These are phyloP conservation scores for Octomys mimax DNA, from an alignment of 2,797 vertebrate species.

Conservation along the genomic window DNA sequence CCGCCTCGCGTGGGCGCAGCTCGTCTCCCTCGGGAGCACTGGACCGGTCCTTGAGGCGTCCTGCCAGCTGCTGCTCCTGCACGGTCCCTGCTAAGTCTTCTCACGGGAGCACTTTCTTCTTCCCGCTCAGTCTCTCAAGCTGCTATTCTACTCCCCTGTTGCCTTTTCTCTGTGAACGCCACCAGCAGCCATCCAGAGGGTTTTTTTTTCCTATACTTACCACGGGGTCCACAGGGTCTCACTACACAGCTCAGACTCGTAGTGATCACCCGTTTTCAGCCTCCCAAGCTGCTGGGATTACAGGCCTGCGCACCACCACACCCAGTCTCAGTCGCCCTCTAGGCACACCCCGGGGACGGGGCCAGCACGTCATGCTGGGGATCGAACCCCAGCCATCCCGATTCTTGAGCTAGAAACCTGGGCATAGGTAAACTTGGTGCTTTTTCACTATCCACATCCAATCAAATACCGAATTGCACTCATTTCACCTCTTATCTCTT, in stretches of 20 bases:
- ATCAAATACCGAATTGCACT: not conserved
- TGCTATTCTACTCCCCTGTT: not conserved
- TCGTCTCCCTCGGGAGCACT: not conserved
- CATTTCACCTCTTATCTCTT: not conserved
- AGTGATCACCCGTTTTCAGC: too few relatives aligned
- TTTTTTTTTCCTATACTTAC: too few relatives aligned
- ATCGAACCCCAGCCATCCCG: not conserved
- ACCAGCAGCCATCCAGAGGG: not conserved
- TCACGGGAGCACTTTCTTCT: not conserved
- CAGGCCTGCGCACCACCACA: too few relatives aligned
- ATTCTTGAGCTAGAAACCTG: not conserved
- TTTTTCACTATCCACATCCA: not conserved
- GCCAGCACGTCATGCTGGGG: too few relatives aligned
- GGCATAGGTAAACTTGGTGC: not conserved
- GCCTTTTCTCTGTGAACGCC: not conserved
- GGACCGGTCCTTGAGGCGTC: not conserved
- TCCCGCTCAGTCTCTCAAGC: not conserved
- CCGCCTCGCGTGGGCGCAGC: not conserved
- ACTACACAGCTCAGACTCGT: too few relatives aligned
- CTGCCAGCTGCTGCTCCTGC: not conserved
- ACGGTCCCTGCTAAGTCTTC: not conserved
- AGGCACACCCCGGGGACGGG: too few relatives aligned
- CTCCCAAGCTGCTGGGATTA: too few relatives aligned
- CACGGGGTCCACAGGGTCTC: too few relatives aligned
- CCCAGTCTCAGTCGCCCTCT: too few relatives aligned